Percentiles rank a stretch among this genome's conserved stretches.
Conservation (phyloP, 2,888 invertebrate genomes). For the Fabriciana adippe region DNA sequence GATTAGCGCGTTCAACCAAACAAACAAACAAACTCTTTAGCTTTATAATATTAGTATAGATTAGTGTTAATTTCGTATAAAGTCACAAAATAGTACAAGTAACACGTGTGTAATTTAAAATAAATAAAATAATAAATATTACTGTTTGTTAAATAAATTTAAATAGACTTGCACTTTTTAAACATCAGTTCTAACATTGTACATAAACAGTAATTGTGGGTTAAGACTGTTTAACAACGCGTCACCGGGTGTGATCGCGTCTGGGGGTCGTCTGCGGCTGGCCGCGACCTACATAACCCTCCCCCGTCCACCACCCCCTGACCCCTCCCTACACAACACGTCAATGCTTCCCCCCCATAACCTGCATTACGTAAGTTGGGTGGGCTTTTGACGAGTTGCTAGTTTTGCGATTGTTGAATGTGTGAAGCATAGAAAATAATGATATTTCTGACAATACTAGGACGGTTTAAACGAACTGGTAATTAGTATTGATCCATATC, state of each 20-base stretch:
- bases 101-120: too few species aligned
- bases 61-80: too few species aligned
- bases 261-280: slow-evolving; percentile 79
- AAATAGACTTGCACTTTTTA: neutral
- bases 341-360: slow-evolving; percentile 42
- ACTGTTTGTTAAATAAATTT: too few species aligned
- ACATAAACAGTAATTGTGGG: slow-evolving; percentile 16
- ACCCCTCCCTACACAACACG: slow-evolving; percentile 47
- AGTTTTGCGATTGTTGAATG: slow-evolving; percentile 23
- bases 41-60: too few species aligned
- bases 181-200: neutral
- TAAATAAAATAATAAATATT: too few species aligned
- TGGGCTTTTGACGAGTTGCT: slow-evolving; percentile 48
- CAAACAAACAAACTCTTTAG: too few species aligned
- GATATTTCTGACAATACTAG: slow-evolving; percentile 10
- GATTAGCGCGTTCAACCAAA: too few species aligned
- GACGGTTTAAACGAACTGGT: neutral
- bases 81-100: too few species aligned
- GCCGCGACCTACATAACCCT: slow-evolving; percentile 72
- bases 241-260: slow-evolving; percentile 61
- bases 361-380: slow-evolving; percentile 71
- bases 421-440: slow-evolving; percentile 14
- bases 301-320: slow-evolving; percentile 44
- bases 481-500: too few species aligned
- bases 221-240: slow-evolving; percentile 32